phyloP scores from a whole-genome alignment of 1,140 invertebrate species.

The Armadillidium nasatum region DNA sequence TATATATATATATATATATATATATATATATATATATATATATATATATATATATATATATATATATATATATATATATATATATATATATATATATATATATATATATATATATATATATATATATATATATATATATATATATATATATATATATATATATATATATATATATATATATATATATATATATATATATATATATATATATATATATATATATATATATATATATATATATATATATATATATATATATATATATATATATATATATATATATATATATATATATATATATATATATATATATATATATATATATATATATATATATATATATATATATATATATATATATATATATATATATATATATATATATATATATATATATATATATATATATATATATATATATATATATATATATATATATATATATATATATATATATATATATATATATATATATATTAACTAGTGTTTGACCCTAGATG shows the following conservation, averaged over 20 bases:
- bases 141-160: too few species aligned
- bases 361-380: not conserved
- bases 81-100: not conserved
- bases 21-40: constrained; percentile 15
- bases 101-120: not conserved
- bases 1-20: constrained; percentile 3
- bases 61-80: not conserved
- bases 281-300: not conserved
- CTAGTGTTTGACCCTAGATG: too few species aligned
- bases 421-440: not conserved
- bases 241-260: not conserved
- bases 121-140: not conserved
- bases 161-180: not conserved
- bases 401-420: constrained; percentile 3
- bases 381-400: not conserved
- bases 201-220: not conserved
- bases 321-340: constrained; percentile 13
- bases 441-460: too few species aligned
- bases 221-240: not conserved
- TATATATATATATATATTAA: too few species aligned
- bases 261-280: not conserved
- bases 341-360: constrained; percentile 6
- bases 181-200: not conserved
- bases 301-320: not conserved
- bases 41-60: not conserved